phyloP scores from a whole-genome alignment of 2,797 vertebrate species.

The Spondyliosoma cantharus region DNA sequence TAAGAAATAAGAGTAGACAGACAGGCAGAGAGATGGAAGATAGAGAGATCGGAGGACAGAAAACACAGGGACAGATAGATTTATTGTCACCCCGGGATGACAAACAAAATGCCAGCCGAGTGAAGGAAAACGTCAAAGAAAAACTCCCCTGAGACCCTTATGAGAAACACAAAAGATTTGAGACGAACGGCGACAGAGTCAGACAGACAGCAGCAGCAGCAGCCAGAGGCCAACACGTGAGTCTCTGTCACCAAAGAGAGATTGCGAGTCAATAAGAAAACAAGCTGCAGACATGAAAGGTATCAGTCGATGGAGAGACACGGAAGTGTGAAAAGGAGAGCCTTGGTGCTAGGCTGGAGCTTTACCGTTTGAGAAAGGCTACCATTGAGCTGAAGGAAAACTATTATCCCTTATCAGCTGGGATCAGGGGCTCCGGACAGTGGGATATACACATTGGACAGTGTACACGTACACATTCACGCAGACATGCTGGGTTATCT shows the following conservation, averaged over 20 bases:
- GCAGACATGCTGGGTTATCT: constrained; percentile 56
- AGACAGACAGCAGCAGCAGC: constrained; percentile 30
- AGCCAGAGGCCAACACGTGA: constrained; percentile 31
- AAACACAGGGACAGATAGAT: constrained; percentile 26
- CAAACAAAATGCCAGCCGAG: constrained; percentile 51
- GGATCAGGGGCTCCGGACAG: constrained; percentile 58
- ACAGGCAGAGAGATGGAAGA: not conserved
- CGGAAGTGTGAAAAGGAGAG: constrained; percentile 36
- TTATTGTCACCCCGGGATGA: constrained; percentile 33
- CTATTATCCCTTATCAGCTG: constrained; percentile 70
- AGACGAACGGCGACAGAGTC: constrained; percentile 15
- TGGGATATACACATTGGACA: constrained; percentile 30
- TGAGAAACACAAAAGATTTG: constrained; percentile 37
- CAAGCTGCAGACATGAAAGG: constrained; percentile 57
- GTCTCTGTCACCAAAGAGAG: constrained; percentile 34
- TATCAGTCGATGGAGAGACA: constrained; percentile 56
- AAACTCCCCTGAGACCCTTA: constrained; percentile 49
- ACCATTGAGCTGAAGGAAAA: constrained; percentile 53
- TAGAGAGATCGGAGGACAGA: constrained; percentile 25
- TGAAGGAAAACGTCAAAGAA: constrained; percentile 32
- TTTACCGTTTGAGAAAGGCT: constrained; percentile 46
- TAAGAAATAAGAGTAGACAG: constrained; percentile 62
- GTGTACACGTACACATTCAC: constrained; percentile 11
- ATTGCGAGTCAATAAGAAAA: constrained; percentile 62
- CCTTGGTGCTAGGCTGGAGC: constrained; percentile 24